Evolutionary conservation across 2,888 invertebrate species (phyloP).

Genomic region (Cotesia congregata): DNA sequence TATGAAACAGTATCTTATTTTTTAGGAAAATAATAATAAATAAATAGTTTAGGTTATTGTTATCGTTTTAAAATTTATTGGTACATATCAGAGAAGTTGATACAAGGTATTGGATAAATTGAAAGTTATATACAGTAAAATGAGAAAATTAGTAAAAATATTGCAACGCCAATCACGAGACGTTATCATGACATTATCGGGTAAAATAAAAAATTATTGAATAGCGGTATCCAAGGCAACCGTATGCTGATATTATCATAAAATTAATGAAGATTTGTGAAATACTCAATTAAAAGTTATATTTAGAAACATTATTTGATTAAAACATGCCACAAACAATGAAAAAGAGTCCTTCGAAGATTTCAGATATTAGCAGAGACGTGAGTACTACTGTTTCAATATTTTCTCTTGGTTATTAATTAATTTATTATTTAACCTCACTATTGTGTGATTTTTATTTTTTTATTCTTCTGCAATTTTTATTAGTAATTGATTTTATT

Average conservation of each 20-base stretch:
- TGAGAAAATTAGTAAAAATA: not conserved
- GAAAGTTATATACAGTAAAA: too few species aligned
- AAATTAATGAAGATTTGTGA: constrained; percentile 10
- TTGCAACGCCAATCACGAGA: not conserved
- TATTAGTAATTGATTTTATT: not conserved
- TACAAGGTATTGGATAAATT: constrained; percentile 42
- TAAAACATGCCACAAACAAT: constrained; percentile 51
- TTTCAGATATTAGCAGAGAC: constrained; percentile 53
- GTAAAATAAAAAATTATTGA: constrained; percentile 2
- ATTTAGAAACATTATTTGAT: constrained; percentile 10
- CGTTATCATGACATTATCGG: not conserved
- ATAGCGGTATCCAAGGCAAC: constrained; percentile 47
- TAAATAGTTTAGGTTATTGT: too few species aligned
- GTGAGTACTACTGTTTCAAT: constrained; percentile 36
- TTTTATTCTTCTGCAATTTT: not conserved
- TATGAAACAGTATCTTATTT: not conserved
- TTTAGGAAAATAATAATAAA: too few species aligned
- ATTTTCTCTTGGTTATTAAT: not conserved
- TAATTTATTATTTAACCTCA: not conserved
- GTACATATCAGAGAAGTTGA: constrained; percentile 8
- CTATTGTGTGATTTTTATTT: constrained; percentile 11
- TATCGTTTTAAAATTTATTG: not conserved
- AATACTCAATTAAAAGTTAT: constrained; percentile 14
- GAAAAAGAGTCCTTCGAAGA: constrained; percentile 54
- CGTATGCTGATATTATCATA: constrained; percentile 7